Evolutionary conservation across 2,797 vertebrate species (phyloP), one percentile per base, ranked within the genome.

Genomic region (Artibeus jamaicensis): DNA sequence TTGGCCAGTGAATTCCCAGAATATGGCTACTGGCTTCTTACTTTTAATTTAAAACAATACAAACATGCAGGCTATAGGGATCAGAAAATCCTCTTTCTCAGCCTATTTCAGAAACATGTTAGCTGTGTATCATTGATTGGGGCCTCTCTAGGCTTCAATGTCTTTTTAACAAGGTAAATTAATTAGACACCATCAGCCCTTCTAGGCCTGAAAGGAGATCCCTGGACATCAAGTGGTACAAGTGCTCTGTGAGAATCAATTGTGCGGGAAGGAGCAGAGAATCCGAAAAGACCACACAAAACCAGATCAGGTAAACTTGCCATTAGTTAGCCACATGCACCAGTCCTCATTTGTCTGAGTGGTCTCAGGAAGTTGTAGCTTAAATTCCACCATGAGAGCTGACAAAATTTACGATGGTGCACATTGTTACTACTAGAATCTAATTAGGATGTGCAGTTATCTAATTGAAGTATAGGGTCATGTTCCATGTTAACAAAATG

Each of bases 381-480:
- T 96, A 86, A 86, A 89, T 89, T 96, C 91, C 34, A 83, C 55
- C 76, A 68, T 2, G 14, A 95, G 22, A 71, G 34, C 57, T 73
- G 26, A 93, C 46, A 94, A 22, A 65, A 71, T 89, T 91, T 96
- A 95, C 79, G 85, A 82, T 37, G 2, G 39, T 26, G 39, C 71
- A 48, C 78, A 95, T 74, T 86, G 68, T 93, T 71, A 91, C 73
- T 88, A 68, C 96, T 92, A 87, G 97, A 97, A 97, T 92, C 93
- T 94, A 93, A 78, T 97, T 93, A 96, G 88, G 86, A 95, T 95
- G 57, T 77, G 91, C 18, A 89, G 57, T 94, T 93, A 95, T 94
- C 96, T 98, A 97, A 98, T 59, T 96, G 94, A 92, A 48, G 1
- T 65, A 76, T 5, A 2, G 94, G 81, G 86, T 96, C 42, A 95